Evolutionary conservation across 2,888 invertebrate species (phyloP).

Genomic region (Phengaris arion): DNA sequence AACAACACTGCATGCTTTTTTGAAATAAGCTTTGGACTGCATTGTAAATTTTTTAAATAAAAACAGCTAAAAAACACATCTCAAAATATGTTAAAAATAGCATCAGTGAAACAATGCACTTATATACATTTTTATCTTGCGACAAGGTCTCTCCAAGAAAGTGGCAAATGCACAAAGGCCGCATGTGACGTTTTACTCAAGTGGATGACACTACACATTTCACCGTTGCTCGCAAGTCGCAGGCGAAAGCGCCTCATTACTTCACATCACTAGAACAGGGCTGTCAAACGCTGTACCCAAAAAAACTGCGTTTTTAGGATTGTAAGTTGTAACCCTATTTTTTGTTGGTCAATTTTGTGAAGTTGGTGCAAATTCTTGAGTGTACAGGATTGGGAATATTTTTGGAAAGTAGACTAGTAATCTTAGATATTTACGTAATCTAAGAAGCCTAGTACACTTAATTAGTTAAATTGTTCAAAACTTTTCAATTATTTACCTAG

Average conservation of each 20-base stretch:
- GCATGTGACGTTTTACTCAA: conserved; percentile 29
- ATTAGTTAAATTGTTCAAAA: conserved; percentile 71
- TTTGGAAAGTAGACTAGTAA: not conserved
- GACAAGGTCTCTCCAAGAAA: conserved; percentile 26
- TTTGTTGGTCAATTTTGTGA: not conserved
- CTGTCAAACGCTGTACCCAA: not conserved
- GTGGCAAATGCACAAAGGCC: conserved; percentile 27
- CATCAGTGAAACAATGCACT: conserved; percentile 7
- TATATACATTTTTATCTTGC: conserved; percentile 1
- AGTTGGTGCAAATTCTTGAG: not conserved
- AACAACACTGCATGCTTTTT: not conserved
- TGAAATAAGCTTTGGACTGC: not conserved
- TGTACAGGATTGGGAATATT: not conserved
- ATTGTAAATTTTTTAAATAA: too few species aligned
- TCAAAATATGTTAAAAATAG: not conserved
- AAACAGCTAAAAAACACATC: too few species aligned
- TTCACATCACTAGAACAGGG: conserved; percentile 49
- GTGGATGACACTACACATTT: conserved; percentile 44
- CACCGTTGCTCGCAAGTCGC: conserved; percentile 43
- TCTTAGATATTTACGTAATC: not conserved
- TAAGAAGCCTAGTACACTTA: conserved; percentile 52
- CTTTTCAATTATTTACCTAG: conserved; percentile 55
- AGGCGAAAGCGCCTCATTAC: conserved; percentile 50
- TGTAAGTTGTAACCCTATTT: too few species aligned
- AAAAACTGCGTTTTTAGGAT: too few species aligned